Evolutionary conservation across 2,113 vertebrate species (phyloP).

Genomic region (Sterrhoptilus dennistouni): DNA sequence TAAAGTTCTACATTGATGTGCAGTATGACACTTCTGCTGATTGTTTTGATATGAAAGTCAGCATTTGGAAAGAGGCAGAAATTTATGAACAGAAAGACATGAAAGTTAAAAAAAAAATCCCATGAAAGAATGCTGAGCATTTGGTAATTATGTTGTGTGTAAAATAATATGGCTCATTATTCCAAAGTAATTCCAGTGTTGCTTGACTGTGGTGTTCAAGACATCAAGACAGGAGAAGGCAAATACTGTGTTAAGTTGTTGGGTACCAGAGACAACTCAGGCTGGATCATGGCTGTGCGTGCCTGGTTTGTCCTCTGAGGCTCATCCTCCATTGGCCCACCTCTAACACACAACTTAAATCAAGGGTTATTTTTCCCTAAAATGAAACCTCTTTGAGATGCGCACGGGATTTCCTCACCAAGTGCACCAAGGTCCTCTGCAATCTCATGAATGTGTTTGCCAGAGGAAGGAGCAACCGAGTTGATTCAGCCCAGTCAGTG

Average conservation of each 20-base stretch:
- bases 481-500: background rate
- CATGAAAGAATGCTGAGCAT: too few relatives aligned
- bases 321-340: background rate
- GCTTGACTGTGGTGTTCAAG: background rate
- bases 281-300: rapidly evolving
- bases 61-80: background rate
- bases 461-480: background rate
- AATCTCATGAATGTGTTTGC: background rate
- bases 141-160: too few relatives aligned
- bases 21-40: rapidly evolving
- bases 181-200: too few relatives aligned
- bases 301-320: background rate
- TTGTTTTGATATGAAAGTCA: background rate
- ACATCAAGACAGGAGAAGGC: background rate
- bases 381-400: background rate
- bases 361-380: background rate
- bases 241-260: background rate
- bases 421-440: background rate
- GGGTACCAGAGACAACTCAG: background rate
- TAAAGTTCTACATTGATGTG: background rate
- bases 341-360: background rate
- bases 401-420: background rate
- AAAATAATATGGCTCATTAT: too few relatives aligned
- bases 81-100: too few relatives aligned
- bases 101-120: too few relatives aligned